Conservation (phyloP, 2,113 vertebrate species). For the Solea senegalensis region DNA sequence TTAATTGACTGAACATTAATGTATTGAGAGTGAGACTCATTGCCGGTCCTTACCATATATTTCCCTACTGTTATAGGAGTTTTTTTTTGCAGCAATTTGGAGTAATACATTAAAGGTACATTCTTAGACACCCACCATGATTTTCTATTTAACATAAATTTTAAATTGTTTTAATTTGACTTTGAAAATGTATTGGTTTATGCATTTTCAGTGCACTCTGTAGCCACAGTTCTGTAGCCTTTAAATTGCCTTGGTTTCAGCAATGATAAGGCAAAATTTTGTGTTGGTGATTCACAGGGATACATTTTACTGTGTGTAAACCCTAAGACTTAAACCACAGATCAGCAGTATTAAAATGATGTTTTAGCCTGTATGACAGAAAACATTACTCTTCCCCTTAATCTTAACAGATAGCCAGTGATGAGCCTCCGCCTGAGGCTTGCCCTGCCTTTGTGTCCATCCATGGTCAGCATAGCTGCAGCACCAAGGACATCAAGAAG, state of each 20-base stretch:
- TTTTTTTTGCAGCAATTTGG: too few species aligned
- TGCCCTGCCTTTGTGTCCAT: constrained; percentile 92
- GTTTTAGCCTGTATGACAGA: not conserved
- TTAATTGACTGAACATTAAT: too few species aligned
- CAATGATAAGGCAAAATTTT: not conserved
- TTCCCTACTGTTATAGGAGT: too few species aligned
- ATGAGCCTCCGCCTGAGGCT: constrained; percentile 89
- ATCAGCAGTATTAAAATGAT: not conserved
- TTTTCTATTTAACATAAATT: not conserved
- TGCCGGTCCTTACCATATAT: too few species aligned
- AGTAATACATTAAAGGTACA: not conserved
- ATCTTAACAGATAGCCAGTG: constrained; percentile 87
- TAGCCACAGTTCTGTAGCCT: too few species aligned
- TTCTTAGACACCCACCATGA: not conserved
- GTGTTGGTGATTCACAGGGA: constrained; percentile 23
- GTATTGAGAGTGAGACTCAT: too few species aligned
- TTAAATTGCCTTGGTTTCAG: not conserved
- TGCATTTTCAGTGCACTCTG: not conserved
- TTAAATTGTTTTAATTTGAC: too few species aligned
- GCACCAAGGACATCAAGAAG: constrained; percentile 91
- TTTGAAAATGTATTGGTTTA: too few species aligned
- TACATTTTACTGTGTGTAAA: not conserved
- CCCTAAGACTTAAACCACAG: not conserved
- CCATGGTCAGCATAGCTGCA: constrained; percentile 90
- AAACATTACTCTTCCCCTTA: constrained; percentile 26